Evolutionary conservation across 2,888 invertebrate species (phyloP).

Genomic region (Trichopria drosophilae): DNA sequence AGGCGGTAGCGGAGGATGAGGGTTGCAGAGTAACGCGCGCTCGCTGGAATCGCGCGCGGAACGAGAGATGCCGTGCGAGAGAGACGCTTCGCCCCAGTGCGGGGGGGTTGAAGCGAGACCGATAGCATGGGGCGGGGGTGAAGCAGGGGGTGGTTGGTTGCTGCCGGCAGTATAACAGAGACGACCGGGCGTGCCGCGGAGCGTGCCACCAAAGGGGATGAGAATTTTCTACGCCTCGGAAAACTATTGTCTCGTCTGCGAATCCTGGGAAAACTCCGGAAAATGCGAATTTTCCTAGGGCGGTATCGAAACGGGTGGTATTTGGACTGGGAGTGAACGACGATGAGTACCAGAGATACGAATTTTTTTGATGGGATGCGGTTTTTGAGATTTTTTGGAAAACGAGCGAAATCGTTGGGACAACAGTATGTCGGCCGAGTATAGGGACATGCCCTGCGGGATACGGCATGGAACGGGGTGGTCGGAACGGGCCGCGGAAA

Average conservation of each 20-base stretch:
- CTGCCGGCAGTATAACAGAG: conserved; percentile 57
- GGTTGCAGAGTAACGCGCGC: conserved; percentile 17
- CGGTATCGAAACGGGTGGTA: not conserved
- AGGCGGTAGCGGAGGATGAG: not conserved
- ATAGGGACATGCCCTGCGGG: conserved; percentile 58
- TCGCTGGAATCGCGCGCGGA: conserved; percentile 30
- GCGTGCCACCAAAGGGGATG: conserved; percentile 59
- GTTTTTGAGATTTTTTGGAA: too few species aligned
- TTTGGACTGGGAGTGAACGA: not conserved
- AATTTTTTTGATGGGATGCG: conserved; percentile 37
- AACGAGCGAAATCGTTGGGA: conserved; percentile 34
- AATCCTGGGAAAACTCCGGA: conserved; percentile 35
- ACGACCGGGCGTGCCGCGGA: conserved; percentile 59
- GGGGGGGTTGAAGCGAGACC: conserved; percentile 28
- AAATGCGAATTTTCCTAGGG: conserved; percentile 32
- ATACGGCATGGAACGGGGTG: conserved; percentile 54
- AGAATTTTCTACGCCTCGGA: conserved; percentile 50
- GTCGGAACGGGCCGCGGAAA: conserved; percentile 57
- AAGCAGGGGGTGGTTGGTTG: conserved; percentile 48
- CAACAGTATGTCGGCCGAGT: conserved; percentile 40
- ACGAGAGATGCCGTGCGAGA: conserved; percentile 34
- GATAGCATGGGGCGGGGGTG: conserved; percentile 27
- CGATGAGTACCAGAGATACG: conserved; percentile 40
- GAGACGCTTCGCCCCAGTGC: too few species aligned
- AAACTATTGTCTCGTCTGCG: conserved; percentile 49